Percentiles rank a stretch among this genome's conserved stretches.
Conservation (phyloP, 2,113 vertebrate species). For the Pelobates fuscus region DNA sequence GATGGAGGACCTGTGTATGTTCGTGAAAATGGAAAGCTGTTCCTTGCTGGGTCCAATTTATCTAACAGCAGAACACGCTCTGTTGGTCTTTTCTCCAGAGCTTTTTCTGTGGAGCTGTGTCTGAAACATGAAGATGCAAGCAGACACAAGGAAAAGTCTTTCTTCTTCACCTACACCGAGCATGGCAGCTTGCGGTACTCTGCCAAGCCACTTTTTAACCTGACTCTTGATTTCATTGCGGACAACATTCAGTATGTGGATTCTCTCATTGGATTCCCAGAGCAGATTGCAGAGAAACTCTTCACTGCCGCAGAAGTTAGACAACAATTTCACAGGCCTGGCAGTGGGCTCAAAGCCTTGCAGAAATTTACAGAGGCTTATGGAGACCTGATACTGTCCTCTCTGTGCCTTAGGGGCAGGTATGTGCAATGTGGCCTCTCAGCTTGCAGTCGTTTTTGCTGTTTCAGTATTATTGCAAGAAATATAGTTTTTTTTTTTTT, state of each 20-base stretch:
- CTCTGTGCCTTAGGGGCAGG: constrained; percentile 87
- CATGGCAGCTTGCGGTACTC: constrained; percentile 90
- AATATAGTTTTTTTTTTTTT: background rate
- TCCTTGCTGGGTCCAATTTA: constrained; percentile 66
- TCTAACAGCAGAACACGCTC: constrained; percentile 60
- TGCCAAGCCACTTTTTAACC: constrained; percentile 86
- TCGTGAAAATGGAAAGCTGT: constrained; percentile 82
- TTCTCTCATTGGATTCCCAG: constrained; percentile 90
- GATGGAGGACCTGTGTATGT: constrained; percentile 78
- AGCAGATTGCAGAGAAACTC: constrained; percentile 90
- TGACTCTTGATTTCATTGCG: constrained; percentile 84
- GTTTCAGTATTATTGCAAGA: too few species aligned
- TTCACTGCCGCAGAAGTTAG: constrained; percentile 88
- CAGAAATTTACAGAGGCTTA: constrained; percentile 90
- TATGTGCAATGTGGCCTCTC: constrained; percentile 54
- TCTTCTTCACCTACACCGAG: constrained; percentile 87
- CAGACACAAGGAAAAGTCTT: constrained; percentile 76
- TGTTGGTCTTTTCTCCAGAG: constrained; percentile 73
- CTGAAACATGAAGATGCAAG: constrained; percentile 68
- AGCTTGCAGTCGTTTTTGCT: background rate
- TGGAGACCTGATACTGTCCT: constrained; percentile 83
- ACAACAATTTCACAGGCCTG: constrained; percentile 81
- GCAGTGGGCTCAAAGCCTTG: constrained; percentile 78
- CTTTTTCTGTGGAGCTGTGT: constrained; percentile 76
- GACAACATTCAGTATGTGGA: constrained; percentile 91